Evolutionary conservation across 2,888 invertebrate species (phyloP).

Genomic region (Cancer borealis): DNA sequence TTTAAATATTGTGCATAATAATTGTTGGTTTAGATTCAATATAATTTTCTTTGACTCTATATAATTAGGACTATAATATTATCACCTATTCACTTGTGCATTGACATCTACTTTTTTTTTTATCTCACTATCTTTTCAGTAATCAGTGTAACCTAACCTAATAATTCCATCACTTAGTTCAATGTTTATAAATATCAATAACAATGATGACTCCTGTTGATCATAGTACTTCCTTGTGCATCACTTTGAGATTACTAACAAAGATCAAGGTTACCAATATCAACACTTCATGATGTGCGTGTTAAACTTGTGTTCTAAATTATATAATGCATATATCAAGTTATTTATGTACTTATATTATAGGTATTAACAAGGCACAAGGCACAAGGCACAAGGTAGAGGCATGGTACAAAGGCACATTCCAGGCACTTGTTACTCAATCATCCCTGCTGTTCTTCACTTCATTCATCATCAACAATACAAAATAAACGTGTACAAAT

Average conservation of each 20-base stretch:
- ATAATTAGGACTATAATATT: too few species aligned
- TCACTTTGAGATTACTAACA: too few species aligned
- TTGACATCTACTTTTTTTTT: too few species aligned
- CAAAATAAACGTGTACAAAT: neutral
- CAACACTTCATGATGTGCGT: neutral
- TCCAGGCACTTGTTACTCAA: slow-evolving; percentile 5
- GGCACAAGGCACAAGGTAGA: neutral
- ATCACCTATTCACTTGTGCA: too few species aligned
- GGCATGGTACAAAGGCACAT: neutral
- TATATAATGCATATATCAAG: neutral
- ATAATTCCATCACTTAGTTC: too few species aligned
- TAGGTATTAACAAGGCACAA: neutral
- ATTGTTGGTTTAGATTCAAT: too few species aligned
- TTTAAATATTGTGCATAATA: neutral
- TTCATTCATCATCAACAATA: neutral
- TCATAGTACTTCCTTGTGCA: too few species aligned
- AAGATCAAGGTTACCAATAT: neutral
- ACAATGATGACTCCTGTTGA: too few species aligned
- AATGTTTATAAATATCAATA: too few species aligned
- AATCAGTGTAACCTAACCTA: too few species aligned
- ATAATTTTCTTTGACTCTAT: too few species aligned
- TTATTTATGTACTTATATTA: neutral
- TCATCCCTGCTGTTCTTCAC: neutral
- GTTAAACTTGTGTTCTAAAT: neutral
- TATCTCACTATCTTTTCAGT: too few species aligned